Conservation (phyloP, 2,113 vertebrate species). For the Salvelinus fontinalis region DNA sequence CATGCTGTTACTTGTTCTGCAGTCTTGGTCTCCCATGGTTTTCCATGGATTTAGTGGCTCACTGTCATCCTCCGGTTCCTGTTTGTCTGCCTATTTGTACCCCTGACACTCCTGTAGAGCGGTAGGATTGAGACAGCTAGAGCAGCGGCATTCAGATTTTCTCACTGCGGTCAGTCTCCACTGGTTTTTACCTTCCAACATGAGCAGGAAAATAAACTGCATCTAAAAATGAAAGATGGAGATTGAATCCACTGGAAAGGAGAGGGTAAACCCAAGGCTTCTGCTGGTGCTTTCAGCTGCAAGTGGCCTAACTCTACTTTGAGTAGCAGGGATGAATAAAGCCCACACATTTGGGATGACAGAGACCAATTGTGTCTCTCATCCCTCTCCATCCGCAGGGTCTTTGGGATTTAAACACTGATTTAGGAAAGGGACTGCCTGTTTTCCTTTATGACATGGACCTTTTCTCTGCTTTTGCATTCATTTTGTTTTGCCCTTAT, state of each 20-base stretch:
- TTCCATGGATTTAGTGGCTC: not conserved
- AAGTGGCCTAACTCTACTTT: constrained; percentile 24
- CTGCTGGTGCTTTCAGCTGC: not conserved
- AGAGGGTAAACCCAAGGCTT: not conserved
- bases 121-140: constrained; percentile 1
- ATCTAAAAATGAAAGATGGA: constrained; percentile 9
- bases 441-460: not conserved
- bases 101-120: too few species aligned
- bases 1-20: not conserved
- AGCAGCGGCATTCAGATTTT: constrained; percentile 6
- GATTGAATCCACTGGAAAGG: not conserved
- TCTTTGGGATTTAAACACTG: constrained; percentile 8
- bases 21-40: not conserved
- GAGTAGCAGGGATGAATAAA: constrained; percentile 16
- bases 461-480: not conserved
- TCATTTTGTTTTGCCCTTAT: too few species aligned
- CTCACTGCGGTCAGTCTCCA: constrained; percentile 17
- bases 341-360: constrained; percentile 13
- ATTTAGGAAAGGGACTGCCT: constrained; percentile 4
- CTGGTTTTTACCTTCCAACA: constrained; percentile 10
- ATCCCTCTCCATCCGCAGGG: not conserved
- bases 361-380: constrained; percentile 13
- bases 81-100: not conserved
- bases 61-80: too few species aligned
- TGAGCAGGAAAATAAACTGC: constrained; percentile 19